These are phyloP conservation scores for Chamaetylas fuelleborni DNA, from an alignment of 2,113 vertebrate species.

Conservation along the genomic window DNA sequence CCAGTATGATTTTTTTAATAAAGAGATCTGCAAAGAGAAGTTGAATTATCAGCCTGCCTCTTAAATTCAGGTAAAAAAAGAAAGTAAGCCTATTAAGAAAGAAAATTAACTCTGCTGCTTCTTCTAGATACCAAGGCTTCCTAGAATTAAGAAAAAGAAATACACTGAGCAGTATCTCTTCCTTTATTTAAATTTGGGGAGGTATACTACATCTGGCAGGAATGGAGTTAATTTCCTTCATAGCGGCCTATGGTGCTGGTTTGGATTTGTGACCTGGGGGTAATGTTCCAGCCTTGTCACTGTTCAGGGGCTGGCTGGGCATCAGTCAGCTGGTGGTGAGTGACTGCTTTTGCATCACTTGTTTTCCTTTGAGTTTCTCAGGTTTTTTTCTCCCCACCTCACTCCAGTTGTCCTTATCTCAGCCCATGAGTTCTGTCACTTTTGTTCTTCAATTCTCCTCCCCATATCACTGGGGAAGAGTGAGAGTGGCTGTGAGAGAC, in stretches of 20 bases:
- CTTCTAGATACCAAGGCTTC: neutral
- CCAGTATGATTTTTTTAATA: neutral
- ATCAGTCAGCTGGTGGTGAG: neutral
- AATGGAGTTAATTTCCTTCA: neutral
- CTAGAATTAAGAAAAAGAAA: neutral
- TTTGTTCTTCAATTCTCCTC: neutral
- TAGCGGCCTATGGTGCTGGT: neutral
- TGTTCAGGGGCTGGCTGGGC: neutral
- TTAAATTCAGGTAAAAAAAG: neutral
- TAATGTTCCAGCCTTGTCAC: neutral
- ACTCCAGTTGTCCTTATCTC: neutral
- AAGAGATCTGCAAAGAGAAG: neutral
- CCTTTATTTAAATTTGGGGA: neutral
- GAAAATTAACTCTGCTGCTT: neutral
- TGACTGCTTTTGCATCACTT: neutral
- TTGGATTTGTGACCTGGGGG: neutral
- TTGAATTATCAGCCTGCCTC: neutral
- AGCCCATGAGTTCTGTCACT: neutral
- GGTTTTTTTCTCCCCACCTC: neutral
- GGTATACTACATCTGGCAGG: neutral
- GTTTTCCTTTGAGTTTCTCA: neutral
- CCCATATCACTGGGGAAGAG: fast-evolving
- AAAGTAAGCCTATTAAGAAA: neutral
- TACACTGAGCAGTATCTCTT: neutral
- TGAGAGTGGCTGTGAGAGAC: neutral